Percentiles rank a stretch among this genome's conserved stretches.
These are phyloP conservation scores for Drosophila obscura DNA, from an alignment of 1,140 invertebrate genomes.

Conservation along the genomic window DNA sequence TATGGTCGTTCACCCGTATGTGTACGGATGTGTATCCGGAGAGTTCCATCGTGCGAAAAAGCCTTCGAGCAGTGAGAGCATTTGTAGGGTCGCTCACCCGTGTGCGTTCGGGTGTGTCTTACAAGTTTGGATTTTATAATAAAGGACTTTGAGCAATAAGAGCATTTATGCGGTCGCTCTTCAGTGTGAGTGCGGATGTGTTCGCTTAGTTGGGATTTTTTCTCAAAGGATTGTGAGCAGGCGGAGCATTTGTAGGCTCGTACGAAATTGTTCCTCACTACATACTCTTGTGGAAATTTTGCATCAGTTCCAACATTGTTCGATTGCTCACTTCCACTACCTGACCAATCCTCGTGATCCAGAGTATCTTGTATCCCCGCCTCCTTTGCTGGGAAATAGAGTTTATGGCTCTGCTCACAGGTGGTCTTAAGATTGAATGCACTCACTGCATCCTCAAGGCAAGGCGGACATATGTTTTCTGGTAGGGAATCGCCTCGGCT, in stretches of 20 bases:
- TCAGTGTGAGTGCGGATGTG: no score
- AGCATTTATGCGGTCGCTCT: no score
- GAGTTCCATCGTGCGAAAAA: not conserved
- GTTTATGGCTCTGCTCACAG: not conserved
- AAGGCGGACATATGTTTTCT: no score
- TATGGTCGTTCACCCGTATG: conserved; percentile 13
- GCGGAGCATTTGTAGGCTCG: not conserved
- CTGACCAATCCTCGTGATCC: no score
- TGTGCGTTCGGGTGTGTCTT: not conserved
- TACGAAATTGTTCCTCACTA: no score
- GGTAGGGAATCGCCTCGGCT: not conserved
- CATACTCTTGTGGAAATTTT: no score
- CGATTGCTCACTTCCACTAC: no score
- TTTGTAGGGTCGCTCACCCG: not conserved
- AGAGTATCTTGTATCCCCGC: no score
- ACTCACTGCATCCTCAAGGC: no score
- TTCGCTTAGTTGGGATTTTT: no score
- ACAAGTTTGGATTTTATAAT: not conserved
- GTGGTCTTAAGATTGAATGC: not conserved
- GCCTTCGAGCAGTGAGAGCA: conserved; percentile 5
- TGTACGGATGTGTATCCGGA: not conserved
- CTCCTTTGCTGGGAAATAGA: not conserved
- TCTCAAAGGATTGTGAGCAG: not conserved
- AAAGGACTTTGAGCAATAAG: no score
- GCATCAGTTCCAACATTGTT: no score